These are phyloP conservation scores for Alviniconcha strummeri DNA, from an alignment of 2,888 invertebrate species.

Conservation along the genomic window DNA sequence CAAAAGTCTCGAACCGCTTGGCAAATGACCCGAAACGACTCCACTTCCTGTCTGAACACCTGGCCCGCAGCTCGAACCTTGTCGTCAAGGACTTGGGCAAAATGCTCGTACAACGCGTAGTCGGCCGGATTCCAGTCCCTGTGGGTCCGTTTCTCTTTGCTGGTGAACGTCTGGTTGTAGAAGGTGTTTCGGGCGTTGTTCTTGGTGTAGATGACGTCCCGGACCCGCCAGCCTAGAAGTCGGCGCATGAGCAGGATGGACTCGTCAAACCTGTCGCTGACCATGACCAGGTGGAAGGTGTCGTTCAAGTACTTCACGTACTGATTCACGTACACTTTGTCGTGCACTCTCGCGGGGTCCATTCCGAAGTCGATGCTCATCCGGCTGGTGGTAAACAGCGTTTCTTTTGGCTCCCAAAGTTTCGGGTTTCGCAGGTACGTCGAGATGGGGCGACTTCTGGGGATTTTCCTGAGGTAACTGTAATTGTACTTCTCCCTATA, in stretches of 20 bases:
- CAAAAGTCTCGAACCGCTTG: conserved; percentile 6
- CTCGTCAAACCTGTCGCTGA: conserved; percentile 50
- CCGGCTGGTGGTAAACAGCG: conserved; percentile 33
- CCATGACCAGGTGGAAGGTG: conserved; percentile 49
- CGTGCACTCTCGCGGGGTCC: conserved; percentile 1
- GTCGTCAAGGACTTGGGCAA: conserved; percentile 23
- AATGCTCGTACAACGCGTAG: conserved; percentile 39
- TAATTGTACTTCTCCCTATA: conserved; percentile 15
- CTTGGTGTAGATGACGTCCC: conserved; percentile 46
- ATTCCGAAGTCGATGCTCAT: conserved; percentile 40
- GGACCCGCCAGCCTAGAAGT: conserved; percentile 46
- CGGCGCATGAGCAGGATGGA: conserved; percentile 49
- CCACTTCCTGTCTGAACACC: conserved; percentile 37
- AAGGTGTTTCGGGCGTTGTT: conserved; percentile 21
- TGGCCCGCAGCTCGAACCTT: conserved; percentile 25
- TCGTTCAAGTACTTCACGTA: conserved; percentile 32
- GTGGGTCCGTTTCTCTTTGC: conserved; percentile 21
- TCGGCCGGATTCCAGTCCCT: conserved; percentile 28
- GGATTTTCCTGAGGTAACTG: conserved; percentile 1
- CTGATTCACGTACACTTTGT: background rate
- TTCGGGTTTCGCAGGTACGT: conserved; percentile 24
- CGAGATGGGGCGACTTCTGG: conserved; percentile 7
- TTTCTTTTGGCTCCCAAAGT: background rate
- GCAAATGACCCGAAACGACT: background rate
- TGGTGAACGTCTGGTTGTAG: conserved; percentile 10